Evolutionary conservation across 2,888 invertebrate genomes (phyloP), one percentile per base, ranked within the genome.

Genomic region (Entomobrya proxima): DNA sequence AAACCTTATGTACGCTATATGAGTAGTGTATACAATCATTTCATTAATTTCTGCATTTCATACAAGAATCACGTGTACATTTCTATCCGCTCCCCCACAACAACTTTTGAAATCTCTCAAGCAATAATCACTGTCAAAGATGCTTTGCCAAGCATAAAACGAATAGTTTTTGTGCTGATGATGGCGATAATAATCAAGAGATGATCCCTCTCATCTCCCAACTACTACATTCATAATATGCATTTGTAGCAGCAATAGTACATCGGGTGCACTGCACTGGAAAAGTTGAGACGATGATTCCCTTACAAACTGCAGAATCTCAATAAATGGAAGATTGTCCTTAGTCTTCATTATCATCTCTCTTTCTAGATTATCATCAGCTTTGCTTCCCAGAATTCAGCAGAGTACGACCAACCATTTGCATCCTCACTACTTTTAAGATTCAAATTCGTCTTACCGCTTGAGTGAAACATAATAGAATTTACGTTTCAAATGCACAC

Each of bases 381-480:
- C 27, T 50, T 35, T 35, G 35, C 15, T 30, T 64, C 30, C 37
- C 35, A 11, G n/a, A 61, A 27, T 15, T 15, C 4, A 58, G n/a
- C n/a, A n/a, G n/a, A n/a, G n/a, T n/a, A 58, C 27, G n/a, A 61
- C 32, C 32, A 61, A 32, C 32, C 61, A n/a, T 30, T 61, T 40
- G 21, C 69, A 37, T 40, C 24, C 69, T 21, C 69, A n/a, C 40
- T 11, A 32, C 40, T n/a, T n/a, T n/a, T n/a, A n/a, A n/a, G n/a
- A n/a, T n/a, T n/a, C n/a, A n/a, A n/a, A 18, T 61, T 58, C 18
- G 13, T 24, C 44, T 72, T 81, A 18, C 72, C 74, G 74, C 44
- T 58, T 61, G 55, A 74, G 58, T 74, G 81, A 72, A 72, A 58
- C 81, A 81, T 58, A 61, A 81, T 81, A 78, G 77, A 50, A 47